A percentile compares a stretch with the other conserved stretches of the same genome.
Conservation (phyloP, 2,797 vertebrate genomes). For the Pipistrellus pygmaeus region DNA sequence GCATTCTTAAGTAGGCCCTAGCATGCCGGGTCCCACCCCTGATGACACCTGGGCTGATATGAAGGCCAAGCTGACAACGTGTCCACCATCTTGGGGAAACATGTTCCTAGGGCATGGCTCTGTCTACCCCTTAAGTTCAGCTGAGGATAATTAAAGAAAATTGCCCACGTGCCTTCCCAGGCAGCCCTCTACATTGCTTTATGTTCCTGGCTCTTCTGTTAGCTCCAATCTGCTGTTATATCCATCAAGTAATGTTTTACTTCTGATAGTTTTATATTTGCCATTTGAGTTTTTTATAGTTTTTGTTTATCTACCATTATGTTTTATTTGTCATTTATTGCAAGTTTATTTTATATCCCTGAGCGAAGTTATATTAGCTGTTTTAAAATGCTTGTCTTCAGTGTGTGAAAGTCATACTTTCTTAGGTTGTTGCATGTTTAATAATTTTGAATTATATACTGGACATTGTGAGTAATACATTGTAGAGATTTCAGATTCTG, state of each 20-base stretch:
- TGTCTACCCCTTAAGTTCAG: too few species aligned
- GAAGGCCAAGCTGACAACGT: too few species aligned
- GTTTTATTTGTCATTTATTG: conserved; percentile 32
- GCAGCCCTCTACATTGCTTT: not conserved
- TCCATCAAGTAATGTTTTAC: not conserved
- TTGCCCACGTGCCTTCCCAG: too few species aligned
- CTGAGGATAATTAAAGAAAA: too few species aligned
- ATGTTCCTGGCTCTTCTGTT: not conserved
- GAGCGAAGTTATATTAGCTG: not conserved
- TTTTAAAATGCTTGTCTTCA: conserved; percentile 31
- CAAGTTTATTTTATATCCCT: not conserved
- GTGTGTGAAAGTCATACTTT: not conserved
- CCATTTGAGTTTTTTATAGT: not conserved
- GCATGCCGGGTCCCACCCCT: too few species aligned
- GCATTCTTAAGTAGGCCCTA: too few species aligned
- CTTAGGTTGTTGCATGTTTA: not conserved
- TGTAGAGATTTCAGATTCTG: not conserved
- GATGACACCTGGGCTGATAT: too few species aligned
- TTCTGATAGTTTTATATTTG: conserved; percentile 31
- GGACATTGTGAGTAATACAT: not conserved
- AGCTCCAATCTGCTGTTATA: not conserved
- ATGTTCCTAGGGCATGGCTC: too few species aligned
- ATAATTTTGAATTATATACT: conserved; percentile 6
- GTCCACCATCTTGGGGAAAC: too few species aligned
- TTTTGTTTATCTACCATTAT: not conserved